Evolutionary conservation across 2,113 vertebrate genomes (phyloP).

Genomic region (Chionodraco myersi): DNA sequence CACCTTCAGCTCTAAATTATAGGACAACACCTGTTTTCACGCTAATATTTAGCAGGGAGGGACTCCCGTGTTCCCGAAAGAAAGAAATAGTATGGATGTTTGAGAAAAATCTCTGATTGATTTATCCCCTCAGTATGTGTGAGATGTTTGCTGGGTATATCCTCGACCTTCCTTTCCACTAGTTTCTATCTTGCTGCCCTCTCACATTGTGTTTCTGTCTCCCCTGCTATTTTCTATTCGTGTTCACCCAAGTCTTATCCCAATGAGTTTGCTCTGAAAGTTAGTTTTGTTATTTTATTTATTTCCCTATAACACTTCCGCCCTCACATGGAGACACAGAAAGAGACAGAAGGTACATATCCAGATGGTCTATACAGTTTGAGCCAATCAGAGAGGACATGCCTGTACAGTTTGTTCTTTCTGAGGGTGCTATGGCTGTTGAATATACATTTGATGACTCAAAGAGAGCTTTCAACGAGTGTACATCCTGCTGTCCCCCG

Average conservation of each 20-base stretch:
- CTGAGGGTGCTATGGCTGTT: conserved; percentile 5
- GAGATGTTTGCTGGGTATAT: conserved; percentile 31
- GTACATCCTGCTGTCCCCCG: conserved; percentile 29
- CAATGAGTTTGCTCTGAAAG: neutral
- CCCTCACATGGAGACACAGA: neutral
- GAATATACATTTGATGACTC: conserved; percentile 4
- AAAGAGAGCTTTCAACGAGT: conserved; percentile 10
- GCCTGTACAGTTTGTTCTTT: neutral
- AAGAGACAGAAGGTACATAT: conserved; percentile 5
- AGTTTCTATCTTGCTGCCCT: conserved; percentile 4
- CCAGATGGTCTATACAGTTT: conserved; percentile 4
- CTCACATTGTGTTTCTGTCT: conserved; percentile 7
- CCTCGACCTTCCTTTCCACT: neutral
- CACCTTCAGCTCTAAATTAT: no score
- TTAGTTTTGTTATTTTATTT: neutral
- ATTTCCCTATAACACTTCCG: neutral
- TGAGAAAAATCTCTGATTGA: no score
- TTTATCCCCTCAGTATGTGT: neutral
- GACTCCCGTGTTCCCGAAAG: no score
- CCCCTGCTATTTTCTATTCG: conserved; percentile 1
- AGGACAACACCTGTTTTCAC: no score
- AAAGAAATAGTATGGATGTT: no score
- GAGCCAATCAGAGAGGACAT: conserved; percentile 3
- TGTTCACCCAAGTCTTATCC: neutral
- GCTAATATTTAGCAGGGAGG: no score